phyloP scores from a whole-genome alignment of 2,113 vertebrate species.

The Bothrops jararaca region DNA sequence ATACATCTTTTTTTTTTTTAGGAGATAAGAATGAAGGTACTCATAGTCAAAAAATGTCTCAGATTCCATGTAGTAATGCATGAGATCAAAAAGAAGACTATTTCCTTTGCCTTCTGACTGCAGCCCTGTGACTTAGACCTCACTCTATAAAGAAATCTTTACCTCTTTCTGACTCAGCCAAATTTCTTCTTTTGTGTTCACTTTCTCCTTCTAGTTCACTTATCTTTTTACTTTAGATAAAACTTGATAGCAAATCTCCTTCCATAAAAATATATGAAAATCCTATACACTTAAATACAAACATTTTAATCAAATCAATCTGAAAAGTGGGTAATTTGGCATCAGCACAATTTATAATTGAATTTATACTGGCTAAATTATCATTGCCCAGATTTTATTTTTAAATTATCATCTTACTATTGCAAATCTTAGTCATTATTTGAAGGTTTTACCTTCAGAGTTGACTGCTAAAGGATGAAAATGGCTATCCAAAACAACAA shows the following conservation, averaged over 20 bases:
- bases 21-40: not conserved
- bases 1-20: not conserved
- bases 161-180: not conserved
- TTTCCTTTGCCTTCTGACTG: not conserved
- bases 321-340: not conserved
- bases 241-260: not conserved
- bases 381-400: not conserved
- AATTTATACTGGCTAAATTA: not conserved
- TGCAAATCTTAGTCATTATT: not conserved
- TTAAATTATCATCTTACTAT: not conserved
- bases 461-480: slow-evolving; percentile 85
- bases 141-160: not conserved
- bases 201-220: not conserved
- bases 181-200: not conserved
- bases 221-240: not conserved
- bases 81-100: not conserved
- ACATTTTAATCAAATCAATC: not conserved
- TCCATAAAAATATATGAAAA: not conserved
- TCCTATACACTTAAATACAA: not conserved
- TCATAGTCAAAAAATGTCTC: not conserved
- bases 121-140: not conserved
- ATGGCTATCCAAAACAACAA: slow-evolving; percentile 86
- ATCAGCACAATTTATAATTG: not conserved
- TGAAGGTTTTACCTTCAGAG: slow-evolving; percentile 72
- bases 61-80: not conserved